Conservation (phyloP, 2,113 vertebrate species). For the Chloebia gouldiae region DNA sequence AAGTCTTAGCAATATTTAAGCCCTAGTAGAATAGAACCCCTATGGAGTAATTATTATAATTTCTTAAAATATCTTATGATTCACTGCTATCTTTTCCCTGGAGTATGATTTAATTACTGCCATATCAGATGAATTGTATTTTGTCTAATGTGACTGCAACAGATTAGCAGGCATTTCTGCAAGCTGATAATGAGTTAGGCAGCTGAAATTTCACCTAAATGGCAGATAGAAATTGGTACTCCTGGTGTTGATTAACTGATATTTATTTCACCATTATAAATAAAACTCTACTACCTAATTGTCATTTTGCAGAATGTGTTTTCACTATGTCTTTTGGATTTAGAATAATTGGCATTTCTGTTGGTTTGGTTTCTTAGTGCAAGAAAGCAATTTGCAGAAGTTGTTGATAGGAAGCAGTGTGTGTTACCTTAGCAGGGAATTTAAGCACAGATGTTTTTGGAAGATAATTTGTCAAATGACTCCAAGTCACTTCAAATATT, state of each 20-base stretch:
- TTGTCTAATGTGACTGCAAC: conserved; percentile 30
- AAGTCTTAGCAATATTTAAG: conserved; percentile 44
- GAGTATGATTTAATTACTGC: conserved; percentile 67
- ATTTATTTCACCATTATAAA: conserved; percentile 34
- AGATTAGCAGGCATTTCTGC: conserved; percentile 38
- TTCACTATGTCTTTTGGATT: neutral
- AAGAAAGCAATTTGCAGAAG: neutral
- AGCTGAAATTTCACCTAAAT: conserved; percentile 41
- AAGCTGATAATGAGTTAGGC: conserved; percentile 48
- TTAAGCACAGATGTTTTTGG: neutral
- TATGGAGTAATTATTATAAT: conserved; percentile 47
- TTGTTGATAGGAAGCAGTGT: neutral
- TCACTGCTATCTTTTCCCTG: conserved; percentile 34
- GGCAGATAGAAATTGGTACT: conserved; percentile 15
- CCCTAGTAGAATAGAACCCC: conserved; percentile 3
- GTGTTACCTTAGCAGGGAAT: neutral
- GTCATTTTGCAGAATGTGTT: conserved; percentile 13
- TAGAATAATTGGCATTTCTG: neutral
- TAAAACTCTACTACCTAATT: conserved; percentile 16
- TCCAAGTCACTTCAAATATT: neutral
- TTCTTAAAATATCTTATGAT: conserved; percentile 48
- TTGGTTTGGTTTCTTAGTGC: neutral
- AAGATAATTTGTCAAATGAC: conserved; percentile 17
- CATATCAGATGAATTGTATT: conserved; percentile 21
- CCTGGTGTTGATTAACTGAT: conserved; percentile 27